Evolutionary conservation across 2,797 vertebrate species (phyloP).

Genomic region (Adelosebastes latens): DNA sequence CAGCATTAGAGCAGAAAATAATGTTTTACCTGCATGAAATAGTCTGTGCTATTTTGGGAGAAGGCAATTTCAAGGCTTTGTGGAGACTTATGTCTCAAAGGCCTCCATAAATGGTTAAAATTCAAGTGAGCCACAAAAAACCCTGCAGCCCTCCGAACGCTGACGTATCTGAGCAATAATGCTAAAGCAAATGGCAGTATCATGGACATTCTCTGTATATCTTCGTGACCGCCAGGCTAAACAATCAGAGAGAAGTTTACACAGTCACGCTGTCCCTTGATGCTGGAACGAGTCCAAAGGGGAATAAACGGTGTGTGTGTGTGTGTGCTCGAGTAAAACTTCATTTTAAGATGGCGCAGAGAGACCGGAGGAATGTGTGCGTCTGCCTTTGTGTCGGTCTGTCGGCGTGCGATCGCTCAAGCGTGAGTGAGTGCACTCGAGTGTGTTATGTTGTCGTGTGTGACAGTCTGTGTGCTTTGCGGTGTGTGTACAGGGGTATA

Average conservation of each 20-base stretch:
- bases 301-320: slow-evolving; percentile 11
- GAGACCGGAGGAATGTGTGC: slow-evolving; percentile 38
- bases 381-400: slow-evolving; percentile 33
- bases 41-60: slow-evolving; percentile 24
- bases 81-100: slow-evolving; percentile 16
- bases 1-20: slow-evolving; percentile 15
- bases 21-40: slow-evolving; percentile 28
- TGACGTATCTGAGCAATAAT: slow-evolving; percentile 16
- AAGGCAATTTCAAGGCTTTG: slow-evolving; percentile 24
- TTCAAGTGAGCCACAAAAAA: slow-evolving; percentile 4
- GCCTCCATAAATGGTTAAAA: slow-evolving; percentile 70
- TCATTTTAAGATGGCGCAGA: slow-evolving; percentile 26
- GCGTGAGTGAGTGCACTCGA: slow-evolving; percentile 43
- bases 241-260: slow-evolving; percentile 73
- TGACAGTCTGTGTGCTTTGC: slow-evolving; percentile 44
- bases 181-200: slow-evolving; percentile 47
- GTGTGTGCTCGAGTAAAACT: neutral
- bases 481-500: slow-evolving; percentile 46
- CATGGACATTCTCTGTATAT: slow-evolving; percentile 53
- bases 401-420: slow-evolving; percentile 40
- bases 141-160: neutral
- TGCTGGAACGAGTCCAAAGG: slow-evolving; percentile 41
- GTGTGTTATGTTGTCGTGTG: slow-evolving; percentile 45
- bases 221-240: slow-evolving; percentile 70
- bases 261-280: slow-evolving; percentile 51